These are phyloP conservation scores for Slavum lentiscoides DNA, from an alignment of 2,888 invertebrate genomes.

Conservation along the genomic window DNA sequence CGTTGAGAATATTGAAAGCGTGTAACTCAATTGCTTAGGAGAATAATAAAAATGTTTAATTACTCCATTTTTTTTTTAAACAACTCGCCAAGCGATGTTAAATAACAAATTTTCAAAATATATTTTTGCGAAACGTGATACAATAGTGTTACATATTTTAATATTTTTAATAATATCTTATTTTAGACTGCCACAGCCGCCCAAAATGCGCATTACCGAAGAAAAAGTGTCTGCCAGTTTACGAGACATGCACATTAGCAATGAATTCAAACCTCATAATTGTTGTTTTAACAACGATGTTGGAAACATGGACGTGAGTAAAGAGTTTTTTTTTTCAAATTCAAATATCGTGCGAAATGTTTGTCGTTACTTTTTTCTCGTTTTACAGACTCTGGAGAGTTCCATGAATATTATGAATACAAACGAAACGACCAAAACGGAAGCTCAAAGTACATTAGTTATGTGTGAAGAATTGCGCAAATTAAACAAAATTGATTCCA, in stretches of 20 bases:
- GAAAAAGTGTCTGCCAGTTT: conserved; percentile 45
- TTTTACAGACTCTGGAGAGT: neutral
- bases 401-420: neutral
- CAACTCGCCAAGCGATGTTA: no score
- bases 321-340: neutral
- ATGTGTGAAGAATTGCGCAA: conserved; percentile 50
- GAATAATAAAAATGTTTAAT: no score
- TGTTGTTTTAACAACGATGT: neutral
- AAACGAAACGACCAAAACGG: conserved; percentile 6
- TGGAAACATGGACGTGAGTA: conserved; percentile 21
- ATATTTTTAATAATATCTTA: neutral
- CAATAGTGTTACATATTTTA: neutral
- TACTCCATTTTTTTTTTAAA: no score
- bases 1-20: no score
- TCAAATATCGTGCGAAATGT: neutral
- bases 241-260: conserved; percentile 47
- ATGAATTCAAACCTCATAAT: conserved; percentile 6
- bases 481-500: conserved; percentile 38
- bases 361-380: neutral
- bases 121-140: no score
- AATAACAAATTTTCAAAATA: no score
- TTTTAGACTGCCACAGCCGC: conserved; percentile 36
- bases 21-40: no score
- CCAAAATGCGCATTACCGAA: conserved; percentile 45
- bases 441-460: conserved; percentile 35